Conservation (phyloP, 2,113 vertebrate genomes). For the Aegotheles bennettii region DNA sequence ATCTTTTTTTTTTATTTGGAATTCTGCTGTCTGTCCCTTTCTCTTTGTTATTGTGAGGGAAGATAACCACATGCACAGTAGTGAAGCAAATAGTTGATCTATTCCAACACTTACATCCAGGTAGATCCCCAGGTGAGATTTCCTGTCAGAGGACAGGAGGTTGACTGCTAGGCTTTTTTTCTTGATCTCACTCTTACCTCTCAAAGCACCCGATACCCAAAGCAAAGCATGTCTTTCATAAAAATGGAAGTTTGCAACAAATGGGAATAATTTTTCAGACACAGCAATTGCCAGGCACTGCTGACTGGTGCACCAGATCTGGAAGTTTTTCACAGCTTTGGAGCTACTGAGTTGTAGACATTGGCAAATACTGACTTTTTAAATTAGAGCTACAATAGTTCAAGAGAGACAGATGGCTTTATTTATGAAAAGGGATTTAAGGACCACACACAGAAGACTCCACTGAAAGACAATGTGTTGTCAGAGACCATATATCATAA, state of each 20-base stretch:
- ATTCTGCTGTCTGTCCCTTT: neutral
- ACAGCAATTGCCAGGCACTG: neutral
- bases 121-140: neutral
- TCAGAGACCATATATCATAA: neutral
- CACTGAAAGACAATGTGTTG: conserved; percentile 5
- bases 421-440: conserved; percentile 40
- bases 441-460: neutral
- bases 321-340: conserved; percentile 42
- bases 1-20: neutral
- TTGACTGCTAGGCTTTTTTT: neutral
- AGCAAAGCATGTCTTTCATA: neutral
- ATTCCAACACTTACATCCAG: neutral
- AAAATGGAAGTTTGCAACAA: neutral
- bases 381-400: conserved; percentile 42
- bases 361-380: conserved; percentile 35
- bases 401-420: conserved; percentile 51
- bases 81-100: neutral
- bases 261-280: neutral
- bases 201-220: neutral
- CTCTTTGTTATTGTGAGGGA: neutral
- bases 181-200: neutral
- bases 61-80: neutral
- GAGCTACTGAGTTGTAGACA: conserved; percentile 37
- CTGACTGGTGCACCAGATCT: neutral
- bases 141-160: neutral